Conservation (phyloP, 2,888 invertebrate species). For the Neelides folsomi region DNA sequence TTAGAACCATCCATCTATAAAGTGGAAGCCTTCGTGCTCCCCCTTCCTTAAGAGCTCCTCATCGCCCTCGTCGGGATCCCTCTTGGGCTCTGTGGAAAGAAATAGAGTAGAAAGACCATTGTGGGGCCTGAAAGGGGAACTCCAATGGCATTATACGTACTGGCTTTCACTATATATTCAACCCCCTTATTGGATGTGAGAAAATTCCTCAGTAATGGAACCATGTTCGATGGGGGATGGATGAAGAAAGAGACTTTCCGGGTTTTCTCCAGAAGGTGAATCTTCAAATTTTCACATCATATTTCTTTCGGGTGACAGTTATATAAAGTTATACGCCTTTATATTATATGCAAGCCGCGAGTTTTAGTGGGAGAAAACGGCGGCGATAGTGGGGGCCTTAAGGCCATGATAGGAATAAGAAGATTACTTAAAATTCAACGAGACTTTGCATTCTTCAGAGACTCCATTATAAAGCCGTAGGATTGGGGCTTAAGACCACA, state of each 20-base stretch:
- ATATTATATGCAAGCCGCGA: no score
- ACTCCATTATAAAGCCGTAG: no score
- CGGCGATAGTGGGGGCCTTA: neutral
- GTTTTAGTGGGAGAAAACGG: neutral
- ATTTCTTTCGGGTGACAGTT: constrained; percentile 6
- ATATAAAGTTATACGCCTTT: neutral
- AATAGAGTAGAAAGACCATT: constrained; percentile 3
- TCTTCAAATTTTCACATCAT: constrained; percentile 9
- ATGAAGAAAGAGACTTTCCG: constrained; percentile 1
- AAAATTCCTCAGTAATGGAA: neutral
- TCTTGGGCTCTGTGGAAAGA: neutral
- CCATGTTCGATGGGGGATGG: constrained; percentile 1
- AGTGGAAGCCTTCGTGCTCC: constrained; percentile 1
- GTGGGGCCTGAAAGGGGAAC: neutral
- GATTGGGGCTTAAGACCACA: no score
- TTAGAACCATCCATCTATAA: constrained; percentile 4
- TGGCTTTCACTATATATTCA: neutral
- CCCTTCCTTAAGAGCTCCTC: neutral
- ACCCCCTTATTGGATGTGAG: no score
- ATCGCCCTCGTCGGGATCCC: neutral
- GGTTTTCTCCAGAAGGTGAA: constrained; percentile 2
- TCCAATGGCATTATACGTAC: neutral
- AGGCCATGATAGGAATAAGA: neutral
- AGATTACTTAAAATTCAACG: neutral
- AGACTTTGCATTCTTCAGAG: no score